Evolutionary conservation across 2,888 invertebrate genomes (phyloP).

Genomic region (Rotaria sp.): DNA sequence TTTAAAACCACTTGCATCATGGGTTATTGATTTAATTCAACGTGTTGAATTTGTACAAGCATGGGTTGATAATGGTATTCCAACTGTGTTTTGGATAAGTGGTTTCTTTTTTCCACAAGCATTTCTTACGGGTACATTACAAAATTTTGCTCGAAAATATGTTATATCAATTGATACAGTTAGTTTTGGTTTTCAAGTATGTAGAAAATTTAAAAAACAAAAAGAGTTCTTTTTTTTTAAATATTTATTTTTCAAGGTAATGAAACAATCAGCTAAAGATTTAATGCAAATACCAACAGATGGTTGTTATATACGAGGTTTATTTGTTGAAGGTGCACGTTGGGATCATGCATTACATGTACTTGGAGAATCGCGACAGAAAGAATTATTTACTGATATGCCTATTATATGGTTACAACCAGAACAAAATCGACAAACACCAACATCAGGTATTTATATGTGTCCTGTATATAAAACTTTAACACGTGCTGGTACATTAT

Average conservation of each 20-base stretch:
- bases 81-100: slow-evolving; percentile 55
- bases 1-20: slow-evolving; percentile 54
- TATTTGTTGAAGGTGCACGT: slow-evolving; percentile 40
- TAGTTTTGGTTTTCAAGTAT: slow-evolving; percentile 53
- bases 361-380: slow-evolving; percentile 80
- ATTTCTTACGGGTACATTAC: slow-evolving; percentile 56
- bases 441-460: slow-evolving; percentile 78
- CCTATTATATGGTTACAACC: slow-evolving; percentile 76
- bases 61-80: slow-evolving; percentile 55
- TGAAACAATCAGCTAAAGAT: slow-evolving; percentile 47
- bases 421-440: slow-evolving; percentile 78
- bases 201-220: not conserved
- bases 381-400: slow-evolving; percentile 84
- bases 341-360: slow-evolving; percentile 68
- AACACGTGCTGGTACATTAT: slow-evolving; percentile 53
- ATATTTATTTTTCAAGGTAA: slow-evolving; percentile 44
- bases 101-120: slow-evolving; percentile 62
- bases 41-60: slow-evolving; percentile 52
- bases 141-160: slow-evolving; percentile 54
- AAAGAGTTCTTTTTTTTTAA: not conserved
- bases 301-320: slow-evolving; percentile 55
- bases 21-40: slow-evolving; percentile 52
- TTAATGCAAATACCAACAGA: slow-evolving; percentile 49
- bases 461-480: slow-evolving; percentile 88
- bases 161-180: slow-evolving; percentile 56